These are phyloP conservation scores for Elgonia sp. DNA, from an alignment of 2,888 invertebrate species.

Conservation along the genomic window DNA sequence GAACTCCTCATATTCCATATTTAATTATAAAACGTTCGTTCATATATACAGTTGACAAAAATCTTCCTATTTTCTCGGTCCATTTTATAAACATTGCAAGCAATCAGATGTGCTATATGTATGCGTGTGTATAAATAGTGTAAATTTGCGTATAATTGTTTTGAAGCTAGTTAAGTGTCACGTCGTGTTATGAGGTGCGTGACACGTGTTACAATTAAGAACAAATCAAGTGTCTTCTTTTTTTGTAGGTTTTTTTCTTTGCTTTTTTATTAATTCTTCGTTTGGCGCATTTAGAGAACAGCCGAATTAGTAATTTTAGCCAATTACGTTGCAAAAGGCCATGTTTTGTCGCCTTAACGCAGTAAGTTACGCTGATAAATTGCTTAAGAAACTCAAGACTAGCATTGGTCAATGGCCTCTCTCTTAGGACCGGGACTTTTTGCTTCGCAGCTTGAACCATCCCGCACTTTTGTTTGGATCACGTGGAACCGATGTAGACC, in stretches of 20 bases:
- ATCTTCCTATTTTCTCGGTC: slow-evolving; percentile 53
- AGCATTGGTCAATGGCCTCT: slow-evolving; percentile 86
- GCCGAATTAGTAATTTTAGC: slow-evolving; percentile 78
- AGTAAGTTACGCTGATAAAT: slow-evolving; percentile 69
- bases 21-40: slow-evolving; percentile 66
- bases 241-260: slow-evolving; percentile 33
- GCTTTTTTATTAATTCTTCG: slow-evolving; percentile 38
- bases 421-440: slow-evolving; percentile 86
- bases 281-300: slow-evolving; percentile 63
- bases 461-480: slow-evolving; percentile 92
- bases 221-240: slow-evolving; percentile 50
- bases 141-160: slow-evolving; percentile 74
- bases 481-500: slow-evolving; percentile 92
- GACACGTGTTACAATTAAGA: slow-evolving; percentile 69
- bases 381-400: slow-evolving; percentile 86
- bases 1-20: slow-evolving; percentile 49
- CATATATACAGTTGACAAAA: slow-evolving; percentile 62
- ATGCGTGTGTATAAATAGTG: slow-evolving; percentile 80
- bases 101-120: slow-evolving; percentile 70
- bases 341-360: slow-evolving; percentile 55
- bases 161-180: slow-evolving; percentile 75
- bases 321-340: slow-evolving; percentile 76
- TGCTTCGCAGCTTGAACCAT: slow-evolving; percentile 91
- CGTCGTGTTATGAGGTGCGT: slow-evolving; percentile 70
- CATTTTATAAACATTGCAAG: slow-evolving; percentile 49